Conservation (phyloP, 30 jellyfish, hydroid and myxozoan species). For the Cassiopea xamachana region DNA sequence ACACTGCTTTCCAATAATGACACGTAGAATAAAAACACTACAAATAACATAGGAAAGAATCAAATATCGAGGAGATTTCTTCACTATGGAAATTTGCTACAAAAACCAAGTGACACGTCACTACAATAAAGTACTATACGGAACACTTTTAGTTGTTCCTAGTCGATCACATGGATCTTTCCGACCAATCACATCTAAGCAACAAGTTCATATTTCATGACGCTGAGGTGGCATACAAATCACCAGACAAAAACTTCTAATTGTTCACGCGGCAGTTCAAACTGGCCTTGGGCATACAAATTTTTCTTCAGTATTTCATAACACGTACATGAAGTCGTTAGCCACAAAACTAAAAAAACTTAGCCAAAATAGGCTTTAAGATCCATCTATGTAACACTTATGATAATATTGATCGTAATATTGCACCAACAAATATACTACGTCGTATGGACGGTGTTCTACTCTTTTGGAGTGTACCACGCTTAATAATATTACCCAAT, state of each 20-base stretch:
- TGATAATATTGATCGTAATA: too few species aligned
- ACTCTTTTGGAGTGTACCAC: too few species aligned
- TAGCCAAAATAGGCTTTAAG: too few species aligned
- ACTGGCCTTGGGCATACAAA: too few species aligned
- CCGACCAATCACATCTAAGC: background rate
- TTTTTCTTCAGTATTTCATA: too few species aligned
- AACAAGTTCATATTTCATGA: background rate
- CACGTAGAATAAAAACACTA: background rate
- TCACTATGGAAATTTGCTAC: slow-evolving; percentile 6
- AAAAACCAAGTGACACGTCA: background rate
- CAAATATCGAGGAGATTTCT: background rate
- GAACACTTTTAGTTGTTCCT: background rate
- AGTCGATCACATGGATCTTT: background rate
- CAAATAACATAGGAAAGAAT: background rate
- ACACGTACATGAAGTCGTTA: too few species aligned
- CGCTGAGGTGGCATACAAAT: background rate
- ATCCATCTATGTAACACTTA: too few species aligned
- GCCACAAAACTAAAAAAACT: too few species aligned
- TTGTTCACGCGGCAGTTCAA: background rate
- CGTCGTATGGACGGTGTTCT: too few species aligned
- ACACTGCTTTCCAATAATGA: background rate
- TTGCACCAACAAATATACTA: too few species aligned
- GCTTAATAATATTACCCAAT: too few species aligned
- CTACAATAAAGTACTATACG: background rate
- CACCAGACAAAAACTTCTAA: background rate